Evolutionary conservation across 2,113 vertebrate species (phyloP).

Genomic region (Siniperca chuatsi): DNA sequence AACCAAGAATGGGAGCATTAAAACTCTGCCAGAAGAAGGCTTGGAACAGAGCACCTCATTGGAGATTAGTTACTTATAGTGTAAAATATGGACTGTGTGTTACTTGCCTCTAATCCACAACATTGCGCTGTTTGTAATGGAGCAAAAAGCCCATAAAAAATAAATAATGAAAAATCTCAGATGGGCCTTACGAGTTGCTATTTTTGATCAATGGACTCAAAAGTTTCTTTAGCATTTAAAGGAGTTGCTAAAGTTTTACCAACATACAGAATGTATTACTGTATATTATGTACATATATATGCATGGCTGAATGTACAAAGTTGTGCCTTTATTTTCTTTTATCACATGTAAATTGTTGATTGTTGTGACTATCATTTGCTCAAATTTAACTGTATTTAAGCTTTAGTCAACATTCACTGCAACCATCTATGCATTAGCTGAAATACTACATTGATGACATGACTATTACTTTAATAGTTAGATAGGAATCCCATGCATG

Average conservation of each 20-base stretch:
- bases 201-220: slow-evolving; percentile 19
- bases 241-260: background rate
- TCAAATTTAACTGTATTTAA: slow-evolving; percentile 16
- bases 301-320: slow-evolving; percentile 48
- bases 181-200: background rate
- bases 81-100: background rate
- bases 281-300: slow-evolving; percentile 40
- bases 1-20: slow-evolving; percentile 77
- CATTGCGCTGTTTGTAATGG: background rate
- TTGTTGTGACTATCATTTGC: slow-evolving; percentile 25
- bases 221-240: background rate
- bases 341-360: slow-evolving; percentile 4
- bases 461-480: background rate
- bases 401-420: slow-evolving; percentile 1
- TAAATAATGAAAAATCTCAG: background rate
- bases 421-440: background rate
- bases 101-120: background rate
- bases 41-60: slow-evolving; percentile 82
- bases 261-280: slow-evolving; percentile 22
- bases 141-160: background rate
- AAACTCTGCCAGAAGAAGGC: slow-evolving; percentile 81
- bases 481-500: background rate
- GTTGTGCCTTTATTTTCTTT: slow-evolving; percentile 52
- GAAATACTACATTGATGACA: background rate
- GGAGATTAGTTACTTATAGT: slow-evolving; percentile 90